Percentiles rank a stretch among this genome's conserved stretches.
Conservation (phyloP, 2,888 invertebrate species). For the Limnephilus lunatus region DNA sequence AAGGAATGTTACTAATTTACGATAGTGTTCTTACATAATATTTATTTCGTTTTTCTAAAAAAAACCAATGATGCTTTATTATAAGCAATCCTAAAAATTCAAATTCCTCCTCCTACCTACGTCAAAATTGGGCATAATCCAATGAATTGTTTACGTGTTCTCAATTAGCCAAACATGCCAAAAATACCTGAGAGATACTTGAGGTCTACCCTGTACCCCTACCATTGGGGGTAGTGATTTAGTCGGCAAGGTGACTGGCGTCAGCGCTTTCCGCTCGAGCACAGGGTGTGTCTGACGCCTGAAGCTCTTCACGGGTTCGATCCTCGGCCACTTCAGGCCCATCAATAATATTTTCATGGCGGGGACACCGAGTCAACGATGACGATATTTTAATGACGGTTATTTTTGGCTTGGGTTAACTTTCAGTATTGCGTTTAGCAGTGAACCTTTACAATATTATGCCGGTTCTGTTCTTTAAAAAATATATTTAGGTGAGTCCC, state of each 20-base stretch:
- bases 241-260: not conserved
- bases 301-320: slow-evolving; percentile 14
- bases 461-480: not conserved
- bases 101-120: too few relatives aligned
- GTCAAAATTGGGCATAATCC: not conserved
- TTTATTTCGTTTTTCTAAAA: too few relatives aligned
- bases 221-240: not conserved
- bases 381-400: not conserved
- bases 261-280: slow-evolving; percentile 13
- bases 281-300: slow-evolving; percentile 19
- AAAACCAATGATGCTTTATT: too few relatives aligned
- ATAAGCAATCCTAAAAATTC: too few relatives aligned
- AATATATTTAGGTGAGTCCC: too few relatives aligned
- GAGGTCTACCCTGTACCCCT: not conserved
- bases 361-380: not conserved
- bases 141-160: not conserved
- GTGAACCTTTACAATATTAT: not conserved
- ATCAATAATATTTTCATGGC: not conserved
- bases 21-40: too few relatives aligned
- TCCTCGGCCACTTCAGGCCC: slow-evolving; percentile 5
- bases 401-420: not conserved
- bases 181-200: not conserved
- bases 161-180: not conserved
- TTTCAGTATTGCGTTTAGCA: not conserved
- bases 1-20: too few relatives aligned